Percentiles rank a stretch among this genome's conserved stretches.
These are phyloP conservation scores for Calyptommatus sinebrachiatus DNA, from an alignment of 2,113 vertebrate genomes.

Conservation along the genomic window DNA sequence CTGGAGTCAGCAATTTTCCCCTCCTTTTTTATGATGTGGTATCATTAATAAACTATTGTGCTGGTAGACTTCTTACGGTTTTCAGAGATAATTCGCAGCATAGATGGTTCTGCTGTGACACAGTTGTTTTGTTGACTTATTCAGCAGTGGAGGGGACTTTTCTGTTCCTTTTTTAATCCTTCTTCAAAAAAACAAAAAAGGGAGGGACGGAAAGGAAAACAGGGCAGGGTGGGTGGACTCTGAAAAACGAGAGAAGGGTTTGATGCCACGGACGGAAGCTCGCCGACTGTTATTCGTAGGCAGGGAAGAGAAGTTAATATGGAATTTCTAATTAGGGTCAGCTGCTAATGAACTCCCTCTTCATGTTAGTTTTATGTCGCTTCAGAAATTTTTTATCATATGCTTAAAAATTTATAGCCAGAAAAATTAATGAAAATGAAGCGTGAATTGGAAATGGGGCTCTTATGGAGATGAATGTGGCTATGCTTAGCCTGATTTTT, in stretches of 20 bases:
- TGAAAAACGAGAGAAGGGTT: constrained; percentile 16
- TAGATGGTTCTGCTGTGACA: constrained; percentile 72
- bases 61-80: constrained; percentile 73
- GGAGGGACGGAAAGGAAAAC: neutral
- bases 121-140: constrained; percentile 82
- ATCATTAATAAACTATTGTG: constrained; percentile 90
- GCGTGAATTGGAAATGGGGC: constrained; percentile 83
- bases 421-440: constrained; percentile 88
- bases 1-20: constrained; percentile 80
- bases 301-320: constrained; percentile 75
- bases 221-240: neutral
- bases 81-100: constrained; percentile 82
- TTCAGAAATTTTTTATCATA: constrained; percentile 89
- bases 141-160: constrained; percentile 50
- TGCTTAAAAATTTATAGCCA: constrained; percentile 87
- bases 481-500: constrained; percentile 72
- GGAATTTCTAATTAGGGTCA: constrained; percentile 86
- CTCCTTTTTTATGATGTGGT: constrained; percentile 80
- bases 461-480: constrained; percentile 80
- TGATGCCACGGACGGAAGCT: constrained; percentile 32
- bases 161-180: neutral
- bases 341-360: constrained; percentile 81
- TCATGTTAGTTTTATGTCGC: constrained; percentile 86
- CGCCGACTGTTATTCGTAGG: constrained; percentile 61
- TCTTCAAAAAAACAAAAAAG: neutral